phyloP scores from a whole-genome alignment of 2,797 vertebrate species.

The Pempheris klunzingeri region DNA sequence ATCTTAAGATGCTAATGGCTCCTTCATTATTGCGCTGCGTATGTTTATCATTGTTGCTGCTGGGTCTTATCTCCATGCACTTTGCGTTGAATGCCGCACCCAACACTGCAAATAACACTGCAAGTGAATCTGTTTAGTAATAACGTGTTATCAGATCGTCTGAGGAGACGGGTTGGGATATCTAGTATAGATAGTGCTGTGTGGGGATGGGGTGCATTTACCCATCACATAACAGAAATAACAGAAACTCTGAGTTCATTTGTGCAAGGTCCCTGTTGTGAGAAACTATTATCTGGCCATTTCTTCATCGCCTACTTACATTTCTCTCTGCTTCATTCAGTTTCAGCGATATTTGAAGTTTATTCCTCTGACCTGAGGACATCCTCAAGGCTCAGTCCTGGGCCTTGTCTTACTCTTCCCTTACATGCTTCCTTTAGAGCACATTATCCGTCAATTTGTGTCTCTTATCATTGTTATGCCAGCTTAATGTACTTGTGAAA shows the following conservation, averaged over 20 bases:
- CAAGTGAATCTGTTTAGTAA: not conserved
- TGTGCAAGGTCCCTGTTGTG: too few relatives aligned
- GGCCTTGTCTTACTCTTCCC: not conserved
- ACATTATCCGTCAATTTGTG: not conserved
- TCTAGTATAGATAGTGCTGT: not conserved
- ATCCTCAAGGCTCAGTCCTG: not conserved
- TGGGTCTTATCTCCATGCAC: not conserved
- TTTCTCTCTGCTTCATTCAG: too few relatives aligned
- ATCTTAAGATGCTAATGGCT: constrained; percentile 24
- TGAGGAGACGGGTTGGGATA: not conserved
- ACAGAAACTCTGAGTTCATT: too few relatives aligned
- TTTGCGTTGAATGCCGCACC: not conserved
- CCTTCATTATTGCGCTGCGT: not conserved
- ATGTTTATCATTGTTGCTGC: not conserved
- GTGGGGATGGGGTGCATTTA: too few relatives aligned
- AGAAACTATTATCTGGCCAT: too few relatives aligned
- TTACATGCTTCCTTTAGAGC: not conserved
- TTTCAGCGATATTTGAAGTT: not conserved
- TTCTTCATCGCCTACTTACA: not conserved
- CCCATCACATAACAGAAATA: too few relatives aligned
- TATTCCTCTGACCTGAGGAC: not conserved
- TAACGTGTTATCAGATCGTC: not conserved
- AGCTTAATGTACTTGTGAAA: not conserved
- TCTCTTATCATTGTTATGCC: not conserved
- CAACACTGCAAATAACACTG: not conserved